These are phyloP conservation scores for Cichladusa arquata DNA, from an alignment of 2,113 vertebrate species.

Conservation along the genomic window DNA sequence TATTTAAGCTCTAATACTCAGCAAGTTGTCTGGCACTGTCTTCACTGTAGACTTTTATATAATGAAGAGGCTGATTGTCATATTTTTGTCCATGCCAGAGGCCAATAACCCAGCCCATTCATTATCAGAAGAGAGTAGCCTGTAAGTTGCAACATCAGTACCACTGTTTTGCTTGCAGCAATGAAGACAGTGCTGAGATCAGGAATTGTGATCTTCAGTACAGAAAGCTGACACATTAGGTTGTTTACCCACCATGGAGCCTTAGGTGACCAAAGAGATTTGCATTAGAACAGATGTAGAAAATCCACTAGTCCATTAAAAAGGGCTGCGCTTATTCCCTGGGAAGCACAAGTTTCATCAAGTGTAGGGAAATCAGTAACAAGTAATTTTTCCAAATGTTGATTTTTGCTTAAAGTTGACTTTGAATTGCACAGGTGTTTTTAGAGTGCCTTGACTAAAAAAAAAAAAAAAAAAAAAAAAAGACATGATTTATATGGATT, in stretches of 20 bases:
- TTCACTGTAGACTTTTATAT: slow-evolving; percentile 48
- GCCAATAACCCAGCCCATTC: slow-evolving; percentile 58
- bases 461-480: background rate
- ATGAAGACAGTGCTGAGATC: slow-evolving; percentile 44
- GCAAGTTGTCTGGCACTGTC: slow-evolving; percentile 59
- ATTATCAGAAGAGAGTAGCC: slow-evolving; percentile 32
- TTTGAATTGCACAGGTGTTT: slow-evolving; percentile 79
- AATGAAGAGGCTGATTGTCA: slow-evolving; percentile 39
- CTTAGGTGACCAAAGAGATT: slow-evolving; percentile 59
- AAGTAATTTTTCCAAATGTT: slow-evolving; percentile 40
- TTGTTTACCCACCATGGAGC: slow-evolving; percentile 38
- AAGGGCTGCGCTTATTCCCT: slow-evolving; percentile 29
- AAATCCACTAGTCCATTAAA: slow-evolving; percentile 48
- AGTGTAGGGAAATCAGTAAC: slow-evolving; percentile 42
- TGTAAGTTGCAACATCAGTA: slow-evolving; percentile 36
- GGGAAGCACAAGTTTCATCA: slow-evolving; percentile 44
- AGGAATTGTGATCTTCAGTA: slow-evolving; percentile 32
- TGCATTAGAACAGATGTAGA: slow-evolving; percentile 35
- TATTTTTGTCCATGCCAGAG: slow-evolving; percentile 52
- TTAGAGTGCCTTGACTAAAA: slow-evolving; percentile 63
- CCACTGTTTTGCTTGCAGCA: slow-evolving; percentile 28
- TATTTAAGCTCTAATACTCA: slow-evolving; percentile 52
- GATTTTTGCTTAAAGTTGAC: slow-evolving; percentile 72
- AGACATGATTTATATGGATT: slow-evolving; percentile 54
- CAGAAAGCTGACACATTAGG: slow-evolving; percentile 42